A percentile compares a stretch with the other conserved stretches of the same genome.
Conservation (phyloP, 2,888 invertebrate species). For the Chloromyia formosa region DNA sequence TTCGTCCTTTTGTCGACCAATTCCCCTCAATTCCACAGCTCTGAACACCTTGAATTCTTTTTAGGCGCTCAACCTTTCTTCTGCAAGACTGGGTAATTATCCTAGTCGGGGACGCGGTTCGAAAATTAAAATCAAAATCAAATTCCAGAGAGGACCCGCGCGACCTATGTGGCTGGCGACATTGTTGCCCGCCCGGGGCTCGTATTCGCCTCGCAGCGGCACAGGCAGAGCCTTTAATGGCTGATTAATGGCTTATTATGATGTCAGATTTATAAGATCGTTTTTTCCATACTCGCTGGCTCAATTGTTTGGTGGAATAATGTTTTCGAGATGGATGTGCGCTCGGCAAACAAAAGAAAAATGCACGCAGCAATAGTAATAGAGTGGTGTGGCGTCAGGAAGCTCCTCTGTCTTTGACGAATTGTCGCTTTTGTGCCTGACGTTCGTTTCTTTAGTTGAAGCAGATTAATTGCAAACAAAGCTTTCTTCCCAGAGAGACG, state of each 20-base stretch:
- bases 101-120: no score
- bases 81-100: neutral
- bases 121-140: no score
- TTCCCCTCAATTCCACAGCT: neutral
- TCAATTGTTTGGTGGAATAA: slow-evolving; percentile 33
- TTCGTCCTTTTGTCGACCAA: neutral
- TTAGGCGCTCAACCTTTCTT: neutral
- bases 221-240: slow-evolving; percentile 42
- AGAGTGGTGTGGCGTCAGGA: slow-evolving; percentile 35
- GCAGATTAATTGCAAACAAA: slow-evolving; percentile 46
- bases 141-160: neutral
- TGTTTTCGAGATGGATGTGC: slow-evolving; percentile 27
- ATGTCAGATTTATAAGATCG: slow-evolving; percentile 63
- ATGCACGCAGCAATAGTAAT: slow-evolving; percentile 14
- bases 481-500: slow-evolving; percentile 19
- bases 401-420: slow-evolving; percentile 46
- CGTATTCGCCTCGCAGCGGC: slow-evolving; percentile 9
- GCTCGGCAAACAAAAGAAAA: slow-evolving; percentile 23
- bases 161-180: neutral
- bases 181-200: slow-evolving; percentile 4
- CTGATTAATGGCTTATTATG: slow-evolving; percentile 62
- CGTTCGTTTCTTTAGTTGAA: slow-evolving; percentile 49
- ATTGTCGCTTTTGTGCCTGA: slow-evolving; percentile 50
- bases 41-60: slow-evolving; percentile 19
- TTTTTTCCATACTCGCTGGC: slow-evolving; percentile 52